Evolutionary conservation across 2,888 invertebrate genomes (phyloP).

Genomic region (Drosophila yooni): DNA sequence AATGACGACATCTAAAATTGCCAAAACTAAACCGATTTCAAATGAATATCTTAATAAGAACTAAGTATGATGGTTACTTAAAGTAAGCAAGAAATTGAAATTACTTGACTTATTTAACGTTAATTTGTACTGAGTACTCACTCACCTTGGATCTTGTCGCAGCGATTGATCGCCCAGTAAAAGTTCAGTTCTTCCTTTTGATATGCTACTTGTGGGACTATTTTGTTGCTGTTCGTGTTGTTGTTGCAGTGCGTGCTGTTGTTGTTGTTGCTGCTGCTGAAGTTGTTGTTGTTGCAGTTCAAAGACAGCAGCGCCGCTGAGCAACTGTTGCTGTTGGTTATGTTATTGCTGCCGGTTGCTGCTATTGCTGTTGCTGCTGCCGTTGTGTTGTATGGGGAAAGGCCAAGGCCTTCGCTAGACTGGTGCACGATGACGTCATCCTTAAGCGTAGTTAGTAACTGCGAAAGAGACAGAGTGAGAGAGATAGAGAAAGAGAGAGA

Average conservation of each 20-base stretch:
- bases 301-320: constrained; percentile 38
- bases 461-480: constrained; percentile 27
- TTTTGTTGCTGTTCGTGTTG: constrained; percentile 71
- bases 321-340: constrained; percentile 35
- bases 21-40: background rate
- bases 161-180: constrained; percentile 84
- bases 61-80: background rate
- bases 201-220: constrained; percentile 85
- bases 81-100: background rate
- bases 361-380: constrained; percentile 59
- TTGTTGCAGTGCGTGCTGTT: constrained; percentile 54
- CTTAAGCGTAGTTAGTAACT: constrained; percentile 84
- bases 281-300: constrained; percentile 59
- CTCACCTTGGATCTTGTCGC: constrained; percentile 84
- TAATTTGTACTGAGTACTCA: constrained; percentile 49
- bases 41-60: background rate
- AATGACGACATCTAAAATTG: background rate
- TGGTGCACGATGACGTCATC: constrained; percentile 79
- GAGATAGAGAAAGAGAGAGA: background rate
- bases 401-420: constrained; percentile 68
- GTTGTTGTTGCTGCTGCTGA: constrained; percentile 41
- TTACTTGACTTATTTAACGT: background rate
- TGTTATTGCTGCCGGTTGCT: constrained; percentile 44
- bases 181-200: constrained; percentile 85
- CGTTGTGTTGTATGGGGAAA: constrained; percentile 35